Evolutionary conservation across 2,113 vertebrate species (phyloP).

Genomic region (Hystrix brachyura): DNA sequence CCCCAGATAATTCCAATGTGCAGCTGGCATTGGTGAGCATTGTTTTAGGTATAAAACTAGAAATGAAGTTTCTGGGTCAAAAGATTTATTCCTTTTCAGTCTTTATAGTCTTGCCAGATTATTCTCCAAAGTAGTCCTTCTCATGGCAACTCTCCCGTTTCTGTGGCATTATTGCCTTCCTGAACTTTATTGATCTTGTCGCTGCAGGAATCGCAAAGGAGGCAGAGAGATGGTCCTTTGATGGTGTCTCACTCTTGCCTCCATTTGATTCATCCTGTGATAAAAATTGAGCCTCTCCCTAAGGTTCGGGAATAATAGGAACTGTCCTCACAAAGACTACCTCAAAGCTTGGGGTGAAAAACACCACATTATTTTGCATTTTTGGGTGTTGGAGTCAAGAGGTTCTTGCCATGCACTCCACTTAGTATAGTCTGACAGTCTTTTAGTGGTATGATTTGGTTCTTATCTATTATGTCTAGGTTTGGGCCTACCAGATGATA

Average conservation of each 20-base stretch:
- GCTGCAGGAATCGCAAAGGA: background rate
- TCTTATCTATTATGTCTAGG: background rate
- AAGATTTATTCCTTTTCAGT: slow-evolving; percentile 6
- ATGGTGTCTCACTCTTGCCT: slow-evolving; percentile 25
- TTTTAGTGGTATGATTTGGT: background rate
- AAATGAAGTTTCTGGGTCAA: slow-evolving; percentile 35
- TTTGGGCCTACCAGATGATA: background rate
- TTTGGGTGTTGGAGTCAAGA: background rate
- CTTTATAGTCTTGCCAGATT: slow-evolving; percentile 31
- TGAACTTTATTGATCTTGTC: slow-evolving; percentile 30
- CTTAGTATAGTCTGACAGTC: background rate
- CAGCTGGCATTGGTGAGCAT: background rate
- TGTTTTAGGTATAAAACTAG: slow-evolving; percentile 23
- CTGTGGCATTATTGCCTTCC: slow-evolving; percentile 5
- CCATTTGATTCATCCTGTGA: slow-evolving; percentile 47
- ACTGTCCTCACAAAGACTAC: slow-evolving; percentile 51
- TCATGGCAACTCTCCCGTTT: background rate
- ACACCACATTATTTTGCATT: slow-evolving; percentile 43
- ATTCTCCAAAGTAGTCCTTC: background rate
- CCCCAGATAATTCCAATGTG: background rate
- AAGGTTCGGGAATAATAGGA: slow-evolving; percentile 34
- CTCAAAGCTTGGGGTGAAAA: slow-evolving; percentile 44
- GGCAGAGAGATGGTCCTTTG: slow-evolving; percentile 38
- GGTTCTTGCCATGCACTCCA: background rate
- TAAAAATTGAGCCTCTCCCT: slow-evolving; percentile 56